Base-by-base conservation (phyloP, 2,888 invertebrate genomes). In the Hyles lineata region DNA sequence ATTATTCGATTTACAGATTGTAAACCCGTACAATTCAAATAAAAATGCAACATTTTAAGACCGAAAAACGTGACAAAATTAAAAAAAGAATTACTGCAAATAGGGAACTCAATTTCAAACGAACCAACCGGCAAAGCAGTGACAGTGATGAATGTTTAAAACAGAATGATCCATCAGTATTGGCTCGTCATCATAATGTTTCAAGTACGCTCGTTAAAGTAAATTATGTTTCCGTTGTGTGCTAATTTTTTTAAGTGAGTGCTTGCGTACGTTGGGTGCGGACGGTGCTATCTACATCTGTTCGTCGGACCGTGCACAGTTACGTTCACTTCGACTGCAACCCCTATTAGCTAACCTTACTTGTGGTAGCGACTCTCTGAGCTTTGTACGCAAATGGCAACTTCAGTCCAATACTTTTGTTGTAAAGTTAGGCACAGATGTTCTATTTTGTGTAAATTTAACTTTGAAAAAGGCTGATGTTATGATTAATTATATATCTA, bases 211-310 rank as follows among this genome's bases (percentile, higher is more conserved):
- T 62, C 63, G 72, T 67, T 71, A 72, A 60, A 72, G 62, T 73
- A 70, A 70, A 62, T 70, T 70, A 52, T 70, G 88, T 91, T 90
- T 93, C 92, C 92, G 93, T 92, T 92, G 91, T 93, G 94, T 92
- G 92, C 93, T 89, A 92, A 91, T 93, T 92, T 90, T 89, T 89
- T 89, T 85, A 85, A 89, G 82, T 85, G 88, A 90, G 85, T 86
- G 88, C 88, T 86, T 88, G 87, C 89, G 87, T 88, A 85, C 82
- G 78, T 70, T 59, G 63, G 72, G 70, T 74, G 67, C 52, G 73
- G 72, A 55, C 69, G 60, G 70, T 23, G 77, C 80, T 92, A 93
- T 93, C 93, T 91, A 85, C 88, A 94, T 94, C 93, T 87, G 87
- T 78, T 87, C 91, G 85, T 77, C 90, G 88, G 85, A 89, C 87